phyloP scores from a whole-genome alignment of 2,113 vertebrate genomes.

The Phyllostomus hastatus region DNA sequence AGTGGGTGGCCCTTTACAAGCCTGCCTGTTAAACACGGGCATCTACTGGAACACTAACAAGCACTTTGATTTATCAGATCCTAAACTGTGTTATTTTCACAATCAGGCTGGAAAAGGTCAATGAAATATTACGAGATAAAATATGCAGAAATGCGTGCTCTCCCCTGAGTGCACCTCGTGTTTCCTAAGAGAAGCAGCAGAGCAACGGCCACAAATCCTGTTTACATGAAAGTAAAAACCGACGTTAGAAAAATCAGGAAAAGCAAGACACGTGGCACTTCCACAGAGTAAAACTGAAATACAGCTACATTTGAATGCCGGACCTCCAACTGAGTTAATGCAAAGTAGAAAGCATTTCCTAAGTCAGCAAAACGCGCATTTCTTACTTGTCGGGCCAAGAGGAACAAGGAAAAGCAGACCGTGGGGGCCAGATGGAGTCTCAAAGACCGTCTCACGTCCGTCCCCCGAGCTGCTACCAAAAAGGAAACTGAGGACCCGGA shows the following conservation, averaged over 20 bases:
- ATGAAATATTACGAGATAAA: neutral
- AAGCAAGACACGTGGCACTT: neutral
- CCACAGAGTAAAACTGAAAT: neutral
- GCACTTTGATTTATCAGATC: neutral
- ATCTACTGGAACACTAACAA: neutral
- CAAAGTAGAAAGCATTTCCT: neutral
- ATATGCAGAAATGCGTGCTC: neutral
- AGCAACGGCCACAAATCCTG: neutral
- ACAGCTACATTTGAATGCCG: neutral
- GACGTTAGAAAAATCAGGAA: conserved; percentile 24
- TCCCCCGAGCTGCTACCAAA: neutral
- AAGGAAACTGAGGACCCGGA: neutral
- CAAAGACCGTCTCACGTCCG: neutral
- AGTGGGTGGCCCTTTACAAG: neutral
- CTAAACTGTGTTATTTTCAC: neutral
- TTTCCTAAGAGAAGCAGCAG: neutral
- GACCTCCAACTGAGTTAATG: neutral
- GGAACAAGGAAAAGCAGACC: neutral
- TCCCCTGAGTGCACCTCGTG: neutral
- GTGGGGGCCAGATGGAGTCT: neutral
- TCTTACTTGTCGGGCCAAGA: neutral
- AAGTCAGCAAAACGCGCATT: neutral
- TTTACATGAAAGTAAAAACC: neutral
- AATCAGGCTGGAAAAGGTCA: conserved; percentile 8
- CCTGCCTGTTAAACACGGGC: neutral